A percentile compares a stretch with the other conserved stretches of the same genome.
Evolutionary conservation across 2,888 invertebrate genomes (phyloP).

Genomic region (Eristalinus sepulchralis): DNA sequence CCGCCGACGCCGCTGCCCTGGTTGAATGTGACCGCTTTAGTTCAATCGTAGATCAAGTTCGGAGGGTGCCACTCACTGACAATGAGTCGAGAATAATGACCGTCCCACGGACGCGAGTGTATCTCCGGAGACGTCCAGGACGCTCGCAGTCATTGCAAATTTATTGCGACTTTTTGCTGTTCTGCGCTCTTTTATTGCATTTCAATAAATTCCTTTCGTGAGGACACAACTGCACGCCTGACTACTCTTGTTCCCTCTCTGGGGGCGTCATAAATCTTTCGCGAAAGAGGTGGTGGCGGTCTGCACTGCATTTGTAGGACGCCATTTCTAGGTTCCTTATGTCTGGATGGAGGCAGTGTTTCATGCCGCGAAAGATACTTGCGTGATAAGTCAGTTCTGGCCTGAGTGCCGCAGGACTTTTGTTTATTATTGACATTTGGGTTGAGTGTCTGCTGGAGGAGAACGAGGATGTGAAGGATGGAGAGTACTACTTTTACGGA

Average conservation of each 20-base stretch:
- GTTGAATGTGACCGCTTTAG: conserved; percentile 38
- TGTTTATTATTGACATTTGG: conserved; percentile 35
- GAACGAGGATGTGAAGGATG: neutral
- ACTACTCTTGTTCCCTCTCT: neutral
- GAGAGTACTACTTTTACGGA: neutral
- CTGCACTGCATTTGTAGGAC: neutral
- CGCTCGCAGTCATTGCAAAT: conserved; percentile 41
- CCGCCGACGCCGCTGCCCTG: neutral
- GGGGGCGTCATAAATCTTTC: conserved; percentile 58
- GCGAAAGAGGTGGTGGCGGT: conserved; percentile 17
- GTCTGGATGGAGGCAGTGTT: neutral
- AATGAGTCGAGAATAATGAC: conserved; percentile 31
- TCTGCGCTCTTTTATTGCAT: conserved; percentile 36
- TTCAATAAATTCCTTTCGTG: conserved; percentile 60
- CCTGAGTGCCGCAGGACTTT: neutral
- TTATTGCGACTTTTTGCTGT: conserved; percentile 35
- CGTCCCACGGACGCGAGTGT: neutral
- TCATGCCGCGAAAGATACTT: conserved; percentile 45
- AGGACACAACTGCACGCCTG: conserved; percentile 13
- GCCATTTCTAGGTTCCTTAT: neutral
- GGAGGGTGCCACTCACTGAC: neutral
- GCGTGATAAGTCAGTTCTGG: conserved; percentile 52
- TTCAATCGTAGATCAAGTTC: conserved; percentile 36
- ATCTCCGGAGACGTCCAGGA: conserved; percentile 16
- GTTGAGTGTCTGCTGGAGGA: conserved; percentile 6